Percentiles rank a stretch among this genome's conserved stretches.
Evolutionary conservation across 2,113 vertebrate species (phyloP).

Genomic region (Thryonomys swinderianus): DNA sequence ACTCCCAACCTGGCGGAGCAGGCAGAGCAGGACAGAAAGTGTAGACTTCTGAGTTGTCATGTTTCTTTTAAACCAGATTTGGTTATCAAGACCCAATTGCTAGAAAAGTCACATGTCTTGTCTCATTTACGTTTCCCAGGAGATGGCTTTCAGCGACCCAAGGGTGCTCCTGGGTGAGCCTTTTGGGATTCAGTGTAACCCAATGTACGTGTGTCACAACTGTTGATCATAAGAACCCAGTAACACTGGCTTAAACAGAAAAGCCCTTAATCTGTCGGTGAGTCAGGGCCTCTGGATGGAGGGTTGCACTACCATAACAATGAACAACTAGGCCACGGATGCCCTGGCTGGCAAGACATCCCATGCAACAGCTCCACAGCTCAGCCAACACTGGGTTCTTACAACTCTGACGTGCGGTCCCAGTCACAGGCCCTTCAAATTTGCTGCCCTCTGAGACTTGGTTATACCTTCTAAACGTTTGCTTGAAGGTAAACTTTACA

Average conservation of each 20-base stretch:
- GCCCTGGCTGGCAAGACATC: background rate
- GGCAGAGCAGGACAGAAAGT: background rate
- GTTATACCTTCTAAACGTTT: background rate
- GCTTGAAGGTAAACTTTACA: conserved; percentile 34
- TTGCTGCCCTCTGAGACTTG: background rate
- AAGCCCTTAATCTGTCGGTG: background rate
- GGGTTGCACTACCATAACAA: background rate
- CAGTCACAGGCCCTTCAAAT: background rate
- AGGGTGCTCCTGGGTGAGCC: background rate
- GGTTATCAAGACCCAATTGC: background rate
- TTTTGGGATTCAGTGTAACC: background rate
- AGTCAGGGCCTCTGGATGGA: background rate
- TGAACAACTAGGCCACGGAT: background rate
- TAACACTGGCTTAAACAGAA: background rate
- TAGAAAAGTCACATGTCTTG: background rate
- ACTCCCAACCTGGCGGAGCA: background rate
- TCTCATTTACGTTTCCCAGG: background rate
- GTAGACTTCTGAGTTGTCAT: background rate
- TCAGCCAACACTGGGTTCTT: background rate
- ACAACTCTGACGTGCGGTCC: background rate
- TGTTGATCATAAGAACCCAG: background rate
- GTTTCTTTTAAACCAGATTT: background rate
- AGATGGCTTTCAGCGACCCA: background rate
- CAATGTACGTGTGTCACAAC: background rate
- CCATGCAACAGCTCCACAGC: background rate